These are phyloP conservation scores for Synergus laeviventris DNA, from an alignment of 2,888 invertebrate species.

Conservation along the genomic window DNA sequence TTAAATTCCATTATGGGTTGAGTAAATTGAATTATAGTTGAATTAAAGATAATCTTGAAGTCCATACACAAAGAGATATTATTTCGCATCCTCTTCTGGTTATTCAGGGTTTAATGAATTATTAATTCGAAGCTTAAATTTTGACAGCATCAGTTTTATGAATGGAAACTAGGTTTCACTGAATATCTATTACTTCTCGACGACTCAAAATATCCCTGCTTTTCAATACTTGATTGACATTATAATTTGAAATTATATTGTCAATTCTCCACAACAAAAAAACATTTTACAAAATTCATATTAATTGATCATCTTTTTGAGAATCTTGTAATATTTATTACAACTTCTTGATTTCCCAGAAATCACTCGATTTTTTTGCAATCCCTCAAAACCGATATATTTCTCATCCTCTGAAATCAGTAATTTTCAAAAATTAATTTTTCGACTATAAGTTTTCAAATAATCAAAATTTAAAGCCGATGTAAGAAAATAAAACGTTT, in stretches of 20 bases:
- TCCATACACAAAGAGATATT: not conserved
- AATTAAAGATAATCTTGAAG: not conserved
- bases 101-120: slow-evolving; percentile 5
- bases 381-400: too few species aligned
- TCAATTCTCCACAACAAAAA: not conserved
- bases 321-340: too few species aligned
- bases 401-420: too few species aligned
- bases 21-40: not conserved
- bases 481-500: too few species aligned
- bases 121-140: not conserved
- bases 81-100: not conserved
- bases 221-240: not conserved
- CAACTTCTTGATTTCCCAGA: too few species aligned
- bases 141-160: not conserved
- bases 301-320: too few species aligned
- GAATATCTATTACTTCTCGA: not conserved
- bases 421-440: too few species aligned
- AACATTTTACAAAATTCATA: not conserved
- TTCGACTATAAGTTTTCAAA: too few species aligned
- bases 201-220: not conserved
- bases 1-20: not conserved
- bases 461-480: too few species aligned
- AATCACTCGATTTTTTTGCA: too few species aligned
- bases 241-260: not conserved
- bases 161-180: slow-evolving; percentile 13